Base-by-base conservation (phyloP, 2,888 invertebrate genomes). In the Cacoxenus indagator region DNA sequence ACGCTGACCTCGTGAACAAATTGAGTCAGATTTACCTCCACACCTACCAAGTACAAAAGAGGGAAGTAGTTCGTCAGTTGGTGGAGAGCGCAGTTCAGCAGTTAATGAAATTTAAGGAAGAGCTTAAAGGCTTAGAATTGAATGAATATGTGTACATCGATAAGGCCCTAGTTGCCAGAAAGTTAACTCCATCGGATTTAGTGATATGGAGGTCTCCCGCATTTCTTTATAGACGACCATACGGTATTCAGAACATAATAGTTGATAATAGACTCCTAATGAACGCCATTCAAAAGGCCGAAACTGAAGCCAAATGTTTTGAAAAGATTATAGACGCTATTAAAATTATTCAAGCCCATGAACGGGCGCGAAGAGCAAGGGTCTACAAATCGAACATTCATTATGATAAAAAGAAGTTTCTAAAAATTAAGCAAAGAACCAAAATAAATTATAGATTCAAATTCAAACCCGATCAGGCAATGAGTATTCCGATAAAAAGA, bases 121-220 rank as follows among this genome's bases (percentile, higher is more conserved):
- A 90, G 74, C 77, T 92, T 2, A 89, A 89, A 67, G 87, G 89
- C 55, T 80, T 91, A 14, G 90, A 91, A 70, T 78, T 89, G 4
- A 89, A 89, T 8, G 91, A 92, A 77, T 91, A 90, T 78, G 91
- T 92, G 70, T 94, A 92, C 86, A 89, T 93, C 54, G 94, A 94
- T 83, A 91, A 92, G 75, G 89, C 90, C 6, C 84, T 94, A 61
- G 88, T 92, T 37, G 90, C 92, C 77, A 84, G 92, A 73, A 92
- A 92, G 77, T 83, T 93, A 9, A 90, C 92, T 2, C 93, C 93
- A 0, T 88, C 90, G 22, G 90, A 92, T 71, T 78, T 92, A 14
- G 89, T 91, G 73, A 88, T 92, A 66, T 84, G 90, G 71, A 88
- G 90, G 26, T 84, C 84, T 0, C 84, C 84, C 0, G 76, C 83